phyloP scores from a whole-genome alignment of 2,113 vertebrate species.

The Nothoprocta perdicaria region DNA sequence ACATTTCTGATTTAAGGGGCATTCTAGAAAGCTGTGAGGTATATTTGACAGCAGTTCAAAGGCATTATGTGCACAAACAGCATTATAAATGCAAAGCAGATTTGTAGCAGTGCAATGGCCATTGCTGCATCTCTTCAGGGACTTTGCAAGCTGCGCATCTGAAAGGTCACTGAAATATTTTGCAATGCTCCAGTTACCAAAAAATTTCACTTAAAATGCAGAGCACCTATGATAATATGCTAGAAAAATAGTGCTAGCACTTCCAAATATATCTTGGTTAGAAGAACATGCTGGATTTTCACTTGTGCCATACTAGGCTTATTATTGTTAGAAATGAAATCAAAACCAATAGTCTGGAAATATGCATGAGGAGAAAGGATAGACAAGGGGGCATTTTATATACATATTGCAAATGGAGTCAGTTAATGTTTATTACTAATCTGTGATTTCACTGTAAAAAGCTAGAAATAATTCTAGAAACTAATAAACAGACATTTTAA shows the following conservation, averaged over 20 bases:
- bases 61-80: not conserved
- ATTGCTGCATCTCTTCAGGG: not conserved
- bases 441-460: not conserved
- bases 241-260: not conserved
- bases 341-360: not conserved
- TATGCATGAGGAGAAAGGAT: not conserved
- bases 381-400: not conserved
- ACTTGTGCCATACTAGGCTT: not conserved
- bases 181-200: not conserved
- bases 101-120: not conserved
- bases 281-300: not conserved
- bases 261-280: not conserved
- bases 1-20: constrained; percentile 35
- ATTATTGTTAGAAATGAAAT: not conserved
- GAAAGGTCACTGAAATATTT: constrained; percentile 13
- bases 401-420: not conserved
- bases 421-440: not conserved
- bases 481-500: not conserved
- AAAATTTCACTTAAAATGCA: not conserved
- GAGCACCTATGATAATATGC: not conserved
- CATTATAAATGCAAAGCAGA: constrained; percentile 34
- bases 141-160: not conserved
- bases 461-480: not conserved
- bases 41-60: constrained; percentile 36
- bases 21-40: constrained; percentile 28